Percentiles rank a stretch among this genome's conserved stretches.
Conservation (phyloP, 1,140 invertebrate genomes). For the Riptortus pedestris region DNA sequence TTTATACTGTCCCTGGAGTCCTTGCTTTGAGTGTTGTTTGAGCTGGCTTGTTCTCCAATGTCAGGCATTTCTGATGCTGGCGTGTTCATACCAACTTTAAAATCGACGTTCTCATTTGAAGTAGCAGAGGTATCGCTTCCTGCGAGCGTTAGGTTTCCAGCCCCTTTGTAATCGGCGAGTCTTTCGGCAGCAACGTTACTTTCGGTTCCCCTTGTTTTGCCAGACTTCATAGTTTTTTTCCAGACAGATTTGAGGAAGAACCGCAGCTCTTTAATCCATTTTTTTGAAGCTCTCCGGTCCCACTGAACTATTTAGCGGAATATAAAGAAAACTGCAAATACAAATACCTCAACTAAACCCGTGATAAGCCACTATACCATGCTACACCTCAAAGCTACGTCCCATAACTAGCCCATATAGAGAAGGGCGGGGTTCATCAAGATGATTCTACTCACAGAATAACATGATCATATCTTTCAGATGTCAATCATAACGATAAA, state of each 20-base stretch:
- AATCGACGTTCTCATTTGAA: constrained; percentile 27
- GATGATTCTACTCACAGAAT: no score
- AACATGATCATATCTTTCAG: no score
- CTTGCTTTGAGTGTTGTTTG: constrained; percentile 22
- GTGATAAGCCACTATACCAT: no score
- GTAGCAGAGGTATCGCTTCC: background rate
- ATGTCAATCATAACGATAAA: no score
- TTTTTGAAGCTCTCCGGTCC: no score
- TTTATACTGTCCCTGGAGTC: constrained; percentile 37
- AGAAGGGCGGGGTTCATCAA: constrained; percentile 18
- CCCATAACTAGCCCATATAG: constrained; percentile 2
- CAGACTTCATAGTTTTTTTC: constrained; percentile 28
- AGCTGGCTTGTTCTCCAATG: constrained; percentile 27
- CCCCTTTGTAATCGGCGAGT: constrained; percentile 37
- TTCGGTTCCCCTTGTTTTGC: constrained; percentile 32
- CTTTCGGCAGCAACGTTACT: constrained; percentile 37
- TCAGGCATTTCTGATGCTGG: constrained; percentile 33
- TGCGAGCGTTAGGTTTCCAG: constrained; percentile 26
- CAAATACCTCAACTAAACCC: background rate
- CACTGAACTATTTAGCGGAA: no score
- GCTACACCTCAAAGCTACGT: background rate
- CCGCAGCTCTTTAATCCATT: no score
- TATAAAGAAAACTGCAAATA: no score
- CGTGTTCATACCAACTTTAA: constrained; percentile 25
- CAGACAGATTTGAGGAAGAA: no score